Evolutionary conservation across 2,888 invertebrate species (phyloP).

Genomic region (Watsonalla binaria): DNA sequence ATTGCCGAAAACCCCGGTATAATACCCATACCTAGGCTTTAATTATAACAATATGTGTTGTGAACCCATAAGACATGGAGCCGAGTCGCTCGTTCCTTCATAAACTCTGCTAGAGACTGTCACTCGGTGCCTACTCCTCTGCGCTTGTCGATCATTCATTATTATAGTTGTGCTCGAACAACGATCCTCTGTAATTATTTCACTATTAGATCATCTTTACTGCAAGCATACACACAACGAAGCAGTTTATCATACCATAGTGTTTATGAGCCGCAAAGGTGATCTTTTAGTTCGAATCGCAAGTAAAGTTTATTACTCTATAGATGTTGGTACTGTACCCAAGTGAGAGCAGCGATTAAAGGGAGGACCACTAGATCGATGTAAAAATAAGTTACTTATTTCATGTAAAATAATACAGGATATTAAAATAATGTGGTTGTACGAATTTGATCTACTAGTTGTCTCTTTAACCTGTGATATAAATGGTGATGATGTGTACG

Average conservation of each 20-base stretch:
- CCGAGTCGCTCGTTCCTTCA: conserved; percentile 52
- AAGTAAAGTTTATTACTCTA: conserved; percentile 24
- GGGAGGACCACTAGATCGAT: conserved; percentile 13
- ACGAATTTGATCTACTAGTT: conserved; percentile 15
- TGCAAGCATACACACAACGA: conserved; percentile 5
- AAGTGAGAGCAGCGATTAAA: conserved; percentile 26
- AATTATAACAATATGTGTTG: conserved; percentile 78
- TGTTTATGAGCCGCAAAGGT: conserved; percentile 17
- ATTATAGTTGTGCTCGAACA: conserved; percentile 39
- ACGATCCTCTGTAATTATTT: conserved; percentile 30
- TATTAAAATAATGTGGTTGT: conserved; percentile 8
- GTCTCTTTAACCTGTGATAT: conserved; percentile 20
- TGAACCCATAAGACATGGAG: conserved; percentile 73
- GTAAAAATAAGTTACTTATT: background rate
- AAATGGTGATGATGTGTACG: conserved; percentile 15
- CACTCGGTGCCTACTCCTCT: conserved; percentile 75
- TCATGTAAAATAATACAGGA: background rate
- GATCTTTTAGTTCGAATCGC: conserved; percentile 41
- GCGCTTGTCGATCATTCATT: conserved; percentile 61
- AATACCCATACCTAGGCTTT: conserved; percentile 82
- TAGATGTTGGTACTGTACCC: conserved; percentile 26
- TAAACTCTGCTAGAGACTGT: conserved; percentile 72
- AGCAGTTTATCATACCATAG: background rate
- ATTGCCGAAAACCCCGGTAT: conserved; percentile 98
- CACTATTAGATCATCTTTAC: conserved; percentile 47